Evolutionary conservation across 64 coral and sea anemone species (phyloP).

Genomic region (Actinia equina): DNA sequence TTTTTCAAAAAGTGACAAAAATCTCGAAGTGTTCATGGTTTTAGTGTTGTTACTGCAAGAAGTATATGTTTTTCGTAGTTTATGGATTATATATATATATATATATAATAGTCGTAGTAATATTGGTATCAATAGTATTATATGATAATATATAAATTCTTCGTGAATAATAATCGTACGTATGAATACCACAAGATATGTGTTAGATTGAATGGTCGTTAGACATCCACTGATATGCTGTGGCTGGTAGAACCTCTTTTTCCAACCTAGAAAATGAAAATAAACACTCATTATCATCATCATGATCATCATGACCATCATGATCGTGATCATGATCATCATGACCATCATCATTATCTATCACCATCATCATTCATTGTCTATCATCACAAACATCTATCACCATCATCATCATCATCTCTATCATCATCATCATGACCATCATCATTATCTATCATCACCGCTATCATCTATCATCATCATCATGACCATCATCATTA

Average conservation of each 20-base stretch:
- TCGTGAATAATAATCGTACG: conserved; percentile 6
- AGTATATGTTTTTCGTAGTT: no score
- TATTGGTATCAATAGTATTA: background rate
- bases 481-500: no score
- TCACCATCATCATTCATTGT: background rate
- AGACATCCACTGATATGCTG: conserved; percentile 8
- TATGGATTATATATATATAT: background rate
- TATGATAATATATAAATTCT: conserved; percentile 13
- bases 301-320: background rate
- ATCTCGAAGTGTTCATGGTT: no score
- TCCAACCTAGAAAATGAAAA: background rate
- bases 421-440: no score
- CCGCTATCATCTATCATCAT: no score
- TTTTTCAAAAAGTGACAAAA: no score
- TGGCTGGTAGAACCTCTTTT: background rate
- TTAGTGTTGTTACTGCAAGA: no score
- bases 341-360: background rate
- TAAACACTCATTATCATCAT: background rate
- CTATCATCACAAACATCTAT: background rate
- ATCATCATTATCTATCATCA: no score
- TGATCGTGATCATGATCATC: background rate
- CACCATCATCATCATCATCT: no score
- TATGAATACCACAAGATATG: background rate
- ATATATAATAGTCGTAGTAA: background rate
- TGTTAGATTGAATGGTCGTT: background rate